A percentile compares a stretch with the other conserved stretches of the same genome.
Conservation (phyloP, 2,113 vertebrate genomes). For the Polypterus bichir region DNA sequence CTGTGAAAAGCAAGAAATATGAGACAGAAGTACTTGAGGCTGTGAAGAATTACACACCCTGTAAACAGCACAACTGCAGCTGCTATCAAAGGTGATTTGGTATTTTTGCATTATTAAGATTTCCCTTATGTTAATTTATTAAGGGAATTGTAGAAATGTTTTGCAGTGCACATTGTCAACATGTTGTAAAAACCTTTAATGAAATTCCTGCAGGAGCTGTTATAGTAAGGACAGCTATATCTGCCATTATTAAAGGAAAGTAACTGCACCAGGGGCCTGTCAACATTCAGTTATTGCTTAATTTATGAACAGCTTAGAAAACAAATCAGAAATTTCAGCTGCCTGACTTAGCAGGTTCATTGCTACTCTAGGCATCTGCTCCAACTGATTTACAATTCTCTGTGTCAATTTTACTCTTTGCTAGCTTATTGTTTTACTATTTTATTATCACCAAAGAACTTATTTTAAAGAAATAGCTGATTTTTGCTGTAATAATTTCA, state of each 20-base stretch:
- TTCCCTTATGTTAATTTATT: constrained; percentile 5
- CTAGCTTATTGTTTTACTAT: too few species aligned
- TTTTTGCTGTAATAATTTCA: too few species aligned
- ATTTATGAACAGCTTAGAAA: too few species aligned
- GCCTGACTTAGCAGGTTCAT: too few species aligned
- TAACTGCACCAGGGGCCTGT: neutral
- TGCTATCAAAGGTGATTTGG: constrained; percentile 63
- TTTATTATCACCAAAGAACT: too few species aligned
- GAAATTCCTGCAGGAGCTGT: neutral
- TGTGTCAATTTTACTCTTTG: too few species aligned
- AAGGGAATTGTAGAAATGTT: neutral
- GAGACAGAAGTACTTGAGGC: constrained; percentile 20
- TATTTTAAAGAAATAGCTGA: too few species aligned
- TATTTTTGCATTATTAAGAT: neutral
- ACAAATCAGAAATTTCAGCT: too few species aligned
- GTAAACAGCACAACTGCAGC: constrained; percentile 68
- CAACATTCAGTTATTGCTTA: too few species aligned
- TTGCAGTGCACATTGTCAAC: neutral
- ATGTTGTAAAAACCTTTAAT: neutral
- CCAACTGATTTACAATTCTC: too few species aligned
- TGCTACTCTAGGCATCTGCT: too few species aligned
- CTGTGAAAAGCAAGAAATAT: too few species aligned
- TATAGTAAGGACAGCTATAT: neutral
- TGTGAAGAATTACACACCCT: constrained; percentile 50
- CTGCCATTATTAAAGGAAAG: neutral